phyloP scores from a whole-genome alignment of 1,140 invertebrate genomes.

The Polyergus mexicanus region DNA sequence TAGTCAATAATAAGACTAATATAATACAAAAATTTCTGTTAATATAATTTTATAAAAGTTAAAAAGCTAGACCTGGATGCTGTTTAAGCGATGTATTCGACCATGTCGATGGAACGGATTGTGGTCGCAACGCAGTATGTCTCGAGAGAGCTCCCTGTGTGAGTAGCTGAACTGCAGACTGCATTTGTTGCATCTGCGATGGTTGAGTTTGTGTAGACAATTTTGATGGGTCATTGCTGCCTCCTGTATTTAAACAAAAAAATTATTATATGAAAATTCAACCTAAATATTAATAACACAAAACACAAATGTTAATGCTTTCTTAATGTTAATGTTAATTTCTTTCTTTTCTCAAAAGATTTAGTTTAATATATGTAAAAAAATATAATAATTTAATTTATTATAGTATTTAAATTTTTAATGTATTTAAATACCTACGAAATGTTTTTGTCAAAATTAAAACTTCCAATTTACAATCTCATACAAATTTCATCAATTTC shows the following conservation, averaged over 20 bases:
- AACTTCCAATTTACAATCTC: neutral
- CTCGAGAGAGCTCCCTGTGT: conserved; percentile 81
- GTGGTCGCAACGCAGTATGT: conserved; percentile 77
- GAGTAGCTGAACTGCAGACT: conserved; percentile 82
- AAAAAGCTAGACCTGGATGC: conserved; percentile 80
- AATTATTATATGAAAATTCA: conserved; percentile 26
- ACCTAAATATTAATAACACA: neutral
- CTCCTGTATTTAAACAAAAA: conserved; percentile 75
- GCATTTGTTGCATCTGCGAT: conserved; percentile 83
- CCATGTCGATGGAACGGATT: conserved; percentile 78
- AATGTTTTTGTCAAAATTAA: conserved; percentile 15
- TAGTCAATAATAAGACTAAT: neutral
- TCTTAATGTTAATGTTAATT: conserved; percentile 22
- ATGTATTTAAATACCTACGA: neutral
- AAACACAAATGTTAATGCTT: conserved; percentile 2
- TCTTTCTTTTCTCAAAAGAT: conserved; percentile 1
- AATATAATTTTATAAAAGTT: neutral
- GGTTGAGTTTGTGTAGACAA: conserved; percentile 81
- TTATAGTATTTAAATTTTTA: neutral
- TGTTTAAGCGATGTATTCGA: conserved; percentile 81
- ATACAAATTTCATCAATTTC: neutral
- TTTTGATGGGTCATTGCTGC: conserved; percentile 80
- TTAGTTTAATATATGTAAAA: neutral
- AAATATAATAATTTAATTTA: too few species aligned
- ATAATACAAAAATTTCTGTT: neutral